A percentile compares a stretch with the other conserved stretches of the same genome.
These are phyloP conservation scores for Cheilosia pagana DNA, from an alignment of 2,888 invertebrate genomes.

Conservation along the genomic window DNA sequence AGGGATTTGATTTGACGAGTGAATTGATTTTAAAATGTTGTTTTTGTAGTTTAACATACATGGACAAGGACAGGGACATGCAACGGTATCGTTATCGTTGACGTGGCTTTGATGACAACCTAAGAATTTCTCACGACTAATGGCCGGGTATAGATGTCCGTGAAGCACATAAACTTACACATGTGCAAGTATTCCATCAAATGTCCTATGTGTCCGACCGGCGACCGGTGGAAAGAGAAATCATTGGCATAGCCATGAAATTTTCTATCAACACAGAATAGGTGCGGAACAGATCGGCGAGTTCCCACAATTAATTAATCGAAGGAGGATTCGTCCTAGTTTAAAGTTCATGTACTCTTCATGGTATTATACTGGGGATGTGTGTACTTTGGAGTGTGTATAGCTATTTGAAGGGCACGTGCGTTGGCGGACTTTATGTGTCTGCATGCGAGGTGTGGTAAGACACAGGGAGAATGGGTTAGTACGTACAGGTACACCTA, in stretches of 20 bases:
- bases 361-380: background rate
- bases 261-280: conserved; percentile 46
- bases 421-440: background rate
- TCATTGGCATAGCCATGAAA: conserved; percentile 14
- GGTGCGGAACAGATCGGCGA: conserved; percentile 52
- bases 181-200: conserved; percentile 25
- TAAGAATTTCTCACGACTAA: conserved; percentile 62
- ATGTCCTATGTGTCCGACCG: conserved; percentile 9
- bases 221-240: conserved; percentile 3
- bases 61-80: background rate
- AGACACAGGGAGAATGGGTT: background rate
- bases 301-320: conserved; percentile 71
- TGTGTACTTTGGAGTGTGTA: background rate
- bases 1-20: background rate
- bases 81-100: conserved; percentile 31
- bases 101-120: conserved; percentile 73
- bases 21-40: conserved; percentile 26
- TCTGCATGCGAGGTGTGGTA: background rate
- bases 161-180: background rate
- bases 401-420: conserved; percentile 12
- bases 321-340: conserved; percentile 51
- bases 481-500: background rate
- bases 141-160: conserved; percentile 3
- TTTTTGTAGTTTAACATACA: background rate
- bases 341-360: conserved; percentile 59